Base-by-base conservation (phyloP, 2,888 invertebrate species). In the Ctena decussata region DNA sequence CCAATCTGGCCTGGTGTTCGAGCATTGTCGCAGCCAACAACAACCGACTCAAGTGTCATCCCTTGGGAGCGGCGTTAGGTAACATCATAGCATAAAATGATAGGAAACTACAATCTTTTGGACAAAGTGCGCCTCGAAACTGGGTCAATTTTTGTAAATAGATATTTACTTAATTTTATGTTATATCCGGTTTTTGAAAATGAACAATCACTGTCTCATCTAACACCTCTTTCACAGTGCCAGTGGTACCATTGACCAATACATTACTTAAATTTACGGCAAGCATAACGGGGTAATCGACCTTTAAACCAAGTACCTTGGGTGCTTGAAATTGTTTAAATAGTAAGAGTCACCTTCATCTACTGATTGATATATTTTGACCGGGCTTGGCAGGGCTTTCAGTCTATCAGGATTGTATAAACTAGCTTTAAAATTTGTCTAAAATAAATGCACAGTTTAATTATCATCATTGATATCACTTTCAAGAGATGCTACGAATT, bases 61-160 rank as follows among this genome's bases (percentile, higher is more conserved):
- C 80, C 82, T 57, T 83, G 82, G 3, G 80, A 72, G 44, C 83
- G 79, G 35, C 77, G 83, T 37, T 73, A 71, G 5, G 82, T 85
- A 1, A 82, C 18, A 32, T 49, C 80, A 73, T 71, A 82, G n/a
- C 80, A 60, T 18, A 83, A 49, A 37, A 74, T 83, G 1, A 86
- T n/a, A 1, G 85, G 82, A 41, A 76, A 65, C 44, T 86, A 79
- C 2, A 60, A 44, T 15, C 83, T 35, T 5, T 75, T 75, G 5
- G 81, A 76, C 27, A 85, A 30, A 11, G 72, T 46, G 27, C 70
- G 70, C 35, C 76, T 80, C 44, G 39, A 35, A 12, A 78, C 77
- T 2, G 84, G 80, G 30, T 78, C 78, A 60, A 69, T 73, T n/a
- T n/a, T 80, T 41, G 80, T 84, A 35, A 84, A 84, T 27, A 60